These are phyloP conservation scores for Dolomedes plantarius DNA, from an alignment of 2,888 invertebrate genomes.

Conservation along the genomic window DNA sequence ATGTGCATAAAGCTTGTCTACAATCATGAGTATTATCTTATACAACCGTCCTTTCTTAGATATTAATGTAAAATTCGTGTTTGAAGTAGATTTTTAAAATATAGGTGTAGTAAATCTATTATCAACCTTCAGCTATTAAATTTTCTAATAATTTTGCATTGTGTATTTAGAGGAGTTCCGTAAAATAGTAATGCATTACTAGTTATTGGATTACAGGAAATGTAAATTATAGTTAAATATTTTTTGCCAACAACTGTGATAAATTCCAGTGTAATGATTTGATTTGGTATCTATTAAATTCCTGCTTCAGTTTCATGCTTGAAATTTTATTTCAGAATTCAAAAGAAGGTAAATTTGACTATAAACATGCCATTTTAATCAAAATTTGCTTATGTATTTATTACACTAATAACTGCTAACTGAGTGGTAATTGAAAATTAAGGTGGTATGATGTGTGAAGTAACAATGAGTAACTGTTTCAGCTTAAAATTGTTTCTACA, in stretches of 20 bases:
- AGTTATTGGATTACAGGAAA: neutral
- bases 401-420: too few species aligned
- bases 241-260: neutral
- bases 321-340: too few species aligned
- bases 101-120: neutral
- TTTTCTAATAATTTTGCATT: neutral
- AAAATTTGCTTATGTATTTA: too few species aligned
- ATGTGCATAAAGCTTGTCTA: neutral
- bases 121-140: neutral
- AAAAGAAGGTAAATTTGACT: too few species aligned
- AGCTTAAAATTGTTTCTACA: too few species aligned
- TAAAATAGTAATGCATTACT: neutral
- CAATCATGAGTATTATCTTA: neutral
- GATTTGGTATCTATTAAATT: neutral
- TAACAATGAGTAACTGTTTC: too few species aligned
- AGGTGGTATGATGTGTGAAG: too few species aligned
- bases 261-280: neutral
- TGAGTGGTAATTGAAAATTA: too few species aligned
- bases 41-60: conserved; percentile 10
- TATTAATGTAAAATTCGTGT: neutral
- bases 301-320: neutral
- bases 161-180: neutral
- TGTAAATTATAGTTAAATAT: neutral
- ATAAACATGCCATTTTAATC: too few species aligned
- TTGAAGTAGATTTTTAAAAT: neutral